Evolutionary conservation across 2,797 vertebrate species (phyloP).

Genomic region (Eulemur coronatus): DNA sequence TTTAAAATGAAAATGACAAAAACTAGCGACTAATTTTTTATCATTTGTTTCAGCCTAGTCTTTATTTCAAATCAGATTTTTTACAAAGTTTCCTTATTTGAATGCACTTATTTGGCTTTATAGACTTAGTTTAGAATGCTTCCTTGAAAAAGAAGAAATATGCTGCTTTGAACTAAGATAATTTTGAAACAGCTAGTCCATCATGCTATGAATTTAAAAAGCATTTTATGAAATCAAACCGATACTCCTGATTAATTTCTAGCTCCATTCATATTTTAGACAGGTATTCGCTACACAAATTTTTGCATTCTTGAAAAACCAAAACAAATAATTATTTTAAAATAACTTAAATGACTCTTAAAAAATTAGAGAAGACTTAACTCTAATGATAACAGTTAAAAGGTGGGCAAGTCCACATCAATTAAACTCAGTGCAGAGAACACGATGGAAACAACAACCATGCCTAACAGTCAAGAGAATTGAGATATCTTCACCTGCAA

Average conservation of each 20-base stretch:
- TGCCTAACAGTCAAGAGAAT: background rate
- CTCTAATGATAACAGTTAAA: background rate
- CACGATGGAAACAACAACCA: background rate
- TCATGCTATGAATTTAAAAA: background rate
- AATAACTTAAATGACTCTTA: background rate
- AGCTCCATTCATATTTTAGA: background rate
- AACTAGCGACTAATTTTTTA: background rate
- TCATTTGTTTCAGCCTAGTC: background rate
- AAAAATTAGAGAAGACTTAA: background rate
- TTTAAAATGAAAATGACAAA: slow-evolving; percentile 14
- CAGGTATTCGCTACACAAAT: background rate
- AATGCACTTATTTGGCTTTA: background rate
- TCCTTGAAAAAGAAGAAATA: background rate
- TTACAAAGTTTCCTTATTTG: background rate
- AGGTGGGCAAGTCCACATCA: background rate
- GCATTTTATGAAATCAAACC: background rate
- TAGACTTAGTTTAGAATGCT: background rate
- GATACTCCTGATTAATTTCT: background rate
- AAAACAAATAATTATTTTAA: slow-evolving; percentile 33
- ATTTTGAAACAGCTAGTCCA: background rate
- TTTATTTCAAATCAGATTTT: slow-evolving; percentile 12
- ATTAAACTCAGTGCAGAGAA: background rate
- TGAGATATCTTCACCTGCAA: background rate
- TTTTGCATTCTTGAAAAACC: background rate
- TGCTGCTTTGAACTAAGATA: background rate